Evolutionary conservation across 1,140 invertebrate genomes (phyloP), one percentile per base, ranked within the genome.

Genomic region (Drosophila sechellia): DNA sequence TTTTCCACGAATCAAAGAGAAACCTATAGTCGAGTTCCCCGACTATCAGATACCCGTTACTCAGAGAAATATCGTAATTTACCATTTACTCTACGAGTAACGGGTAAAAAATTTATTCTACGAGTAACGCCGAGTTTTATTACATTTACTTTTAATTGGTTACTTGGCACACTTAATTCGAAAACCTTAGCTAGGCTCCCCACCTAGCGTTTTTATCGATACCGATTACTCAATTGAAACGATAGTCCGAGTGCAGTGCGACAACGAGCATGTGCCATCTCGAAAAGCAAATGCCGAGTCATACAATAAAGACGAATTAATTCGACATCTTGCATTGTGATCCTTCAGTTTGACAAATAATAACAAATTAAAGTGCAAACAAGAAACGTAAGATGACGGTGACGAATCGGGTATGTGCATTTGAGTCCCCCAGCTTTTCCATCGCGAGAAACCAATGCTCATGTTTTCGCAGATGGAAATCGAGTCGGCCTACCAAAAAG

Each of bases 401-500:
- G 49, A 77, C 81, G 35, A 91, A 89, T 77, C 77, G 90, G 71
- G 90, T 91, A 77, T 65, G 72, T 6, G 8, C 5, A 15, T 3
- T 4, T 12, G 22, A 10, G 15, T 11, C 20, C 15, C 11, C 12
- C 0, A n/a, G 11, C 31, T 10, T 25, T 1, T 13, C 0, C 3
- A 5, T 5, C 0, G 22, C 34, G 8, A n/a, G 37, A 59, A 1
- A 31, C 4, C 5, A 6, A 37, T 63, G 20, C 4, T 2, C 8
- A 15, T 35, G 4, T 49, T 22, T 39, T 11, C 46, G 13, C 42
- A 98, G 96, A 98, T 98, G 97, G 97, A 98, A 68, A 94, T 98
- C 50, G 97, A 98, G 93, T 94, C 95, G 5, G 84, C 74, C 15
- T 89, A 89, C 54, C 79, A 84, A 25, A 92, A 92, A 53, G 96